phyloP scores from a whole-genome alignment of 2,797 vertebrate species.

The Dendrocincla tyrannina region DNA sequence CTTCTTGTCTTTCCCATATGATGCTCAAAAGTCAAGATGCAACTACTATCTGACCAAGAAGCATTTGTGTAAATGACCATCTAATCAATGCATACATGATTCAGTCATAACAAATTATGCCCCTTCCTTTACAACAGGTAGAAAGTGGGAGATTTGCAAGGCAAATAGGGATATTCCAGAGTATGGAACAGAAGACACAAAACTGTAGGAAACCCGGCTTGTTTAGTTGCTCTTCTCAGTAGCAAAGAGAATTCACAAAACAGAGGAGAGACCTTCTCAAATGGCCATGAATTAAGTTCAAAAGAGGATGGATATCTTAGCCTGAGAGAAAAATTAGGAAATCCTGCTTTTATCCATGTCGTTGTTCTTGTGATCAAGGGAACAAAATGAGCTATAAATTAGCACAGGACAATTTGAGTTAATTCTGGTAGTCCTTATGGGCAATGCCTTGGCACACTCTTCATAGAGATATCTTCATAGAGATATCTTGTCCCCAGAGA shows the following conservation, averaged over 20 bases:
- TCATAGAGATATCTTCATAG: not conserved
- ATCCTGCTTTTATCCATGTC: not conserved
- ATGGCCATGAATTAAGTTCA: not conserved
- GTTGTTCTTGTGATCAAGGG: not conserved
- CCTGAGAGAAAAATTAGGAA: not conserved
- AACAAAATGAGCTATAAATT: not conserved
- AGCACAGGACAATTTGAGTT: not conserved
- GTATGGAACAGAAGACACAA: not conserved
- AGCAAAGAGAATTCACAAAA: not conserved
- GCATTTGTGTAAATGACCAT: not conserved
- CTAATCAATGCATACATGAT: fast-evolving
- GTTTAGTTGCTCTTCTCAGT: not conserved
- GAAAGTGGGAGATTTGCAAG: not conserved
- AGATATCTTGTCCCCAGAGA: not conserved
- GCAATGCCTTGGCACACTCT: not conserved
- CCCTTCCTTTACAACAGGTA: not conserved
- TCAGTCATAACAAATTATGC: not conserved
- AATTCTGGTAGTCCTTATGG: not conserved
- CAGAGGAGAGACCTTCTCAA: not conserved
- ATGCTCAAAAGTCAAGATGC: not conserved
- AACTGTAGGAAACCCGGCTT: not conserved
- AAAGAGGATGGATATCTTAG: not conserved
- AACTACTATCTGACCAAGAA: not conserved
- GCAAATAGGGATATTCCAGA: not conserved
- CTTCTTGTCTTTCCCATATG: not conserved